phyloP scores from a whole-genome alignment of 2,797 vertebrate genomes.

The Cirrhinus molitorella region DNA sequence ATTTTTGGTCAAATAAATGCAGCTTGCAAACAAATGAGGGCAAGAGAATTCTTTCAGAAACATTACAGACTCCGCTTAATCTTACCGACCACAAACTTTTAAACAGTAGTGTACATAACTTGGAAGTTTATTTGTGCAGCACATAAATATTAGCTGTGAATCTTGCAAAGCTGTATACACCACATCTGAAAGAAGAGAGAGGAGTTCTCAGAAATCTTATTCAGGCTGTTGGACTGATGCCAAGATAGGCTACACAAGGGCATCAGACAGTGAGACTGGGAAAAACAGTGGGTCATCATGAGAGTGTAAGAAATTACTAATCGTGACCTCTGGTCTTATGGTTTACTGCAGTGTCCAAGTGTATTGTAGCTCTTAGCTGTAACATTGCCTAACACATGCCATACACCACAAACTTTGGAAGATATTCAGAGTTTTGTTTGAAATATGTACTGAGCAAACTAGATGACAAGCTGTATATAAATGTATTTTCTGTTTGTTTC shows the following conservation, averaged over 20 bases:
- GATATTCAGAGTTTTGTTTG: background rate
- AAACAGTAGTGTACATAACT: background rate
- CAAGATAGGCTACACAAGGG: background rate
- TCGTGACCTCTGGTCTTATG: conserved; percentile 43
- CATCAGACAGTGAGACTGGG: conserved; percentile 20
- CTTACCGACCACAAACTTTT: too few species aligned
- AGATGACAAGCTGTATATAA: background rate
- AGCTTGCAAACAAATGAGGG: too few species aligned
- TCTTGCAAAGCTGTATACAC: background rate
- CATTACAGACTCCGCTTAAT: background rate
- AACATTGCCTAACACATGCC: background rate
- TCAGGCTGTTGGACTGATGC: background rate
- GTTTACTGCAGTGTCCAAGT: background rate
- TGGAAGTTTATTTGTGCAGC: background rate
- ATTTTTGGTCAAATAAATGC: background rate
- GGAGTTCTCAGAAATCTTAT: conserved; percentile 2
- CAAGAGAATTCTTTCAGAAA: background rate
- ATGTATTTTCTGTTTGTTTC: background rate
- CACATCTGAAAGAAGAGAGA: background rate
- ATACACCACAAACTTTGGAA: background rate
- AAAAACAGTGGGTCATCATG: conserved; percentile 40
- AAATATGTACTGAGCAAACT: background rate
- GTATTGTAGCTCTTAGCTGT: background rate
- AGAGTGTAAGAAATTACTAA: conserved; percentile 48
- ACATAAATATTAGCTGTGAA: background rate